Base-by-base conservation (phyloP, 2,888 invertebrate genomes). In the Adineta ricciae region DNA sequence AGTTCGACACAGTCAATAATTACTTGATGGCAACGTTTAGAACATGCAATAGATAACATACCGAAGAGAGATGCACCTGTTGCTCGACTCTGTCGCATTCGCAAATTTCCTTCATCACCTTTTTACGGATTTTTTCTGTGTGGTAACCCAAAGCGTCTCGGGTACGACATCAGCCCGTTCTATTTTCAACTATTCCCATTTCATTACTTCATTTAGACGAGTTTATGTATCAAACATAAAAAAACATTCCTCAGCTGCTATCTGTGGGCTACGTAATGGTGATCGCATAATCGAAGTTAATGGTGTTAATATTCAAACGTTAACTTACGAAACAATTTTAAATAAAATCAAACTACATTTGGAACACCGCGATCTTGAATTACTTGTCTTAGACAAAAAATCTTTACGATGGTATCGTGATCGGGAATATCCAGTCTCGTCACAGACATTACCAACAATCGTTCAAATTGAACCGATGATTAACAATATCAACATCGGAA, bases 271-370 rank as follows among this genome's bases (percentile, higher is more conserved):
- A n/a, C 56, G 49, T 64, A 83, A 85, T 52, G 78, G 83, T 83
- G 85, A 85, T 49, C 83, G 38, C n/a, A 85, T 85, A 24, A 85
- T 85, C 24, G 85, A 85, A 78, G 49, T 85, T 3, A 83, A 83
- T 78, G 85, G 85, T 52, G 38, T 50, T 11, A 49, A 83, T 54
- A 83, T 85, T 24, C 54, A 85, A 83, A 49, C 82, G n/a, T 38
- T 85, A 21, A 82, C 54, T n/a, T 85, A 85, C 50, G 54, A 41
- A 32, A 83, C 64, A n/a, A 38, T 85, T 14, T 52, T 85, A 38
- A 41, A 64, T 38, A 54, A 27, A 24, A 83, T 85, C 36, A 41
- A 54, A 56, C 11, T 50, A 49, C 83, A 85, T 54, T 83, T 83
- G 32, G 32, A 54, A 50, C 49, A 73, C 11, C 50, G 72, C 38